phyloP scores from a whole-genome alignment of 2,888 invertebrate species.

The Torymus auratus region DNA sequence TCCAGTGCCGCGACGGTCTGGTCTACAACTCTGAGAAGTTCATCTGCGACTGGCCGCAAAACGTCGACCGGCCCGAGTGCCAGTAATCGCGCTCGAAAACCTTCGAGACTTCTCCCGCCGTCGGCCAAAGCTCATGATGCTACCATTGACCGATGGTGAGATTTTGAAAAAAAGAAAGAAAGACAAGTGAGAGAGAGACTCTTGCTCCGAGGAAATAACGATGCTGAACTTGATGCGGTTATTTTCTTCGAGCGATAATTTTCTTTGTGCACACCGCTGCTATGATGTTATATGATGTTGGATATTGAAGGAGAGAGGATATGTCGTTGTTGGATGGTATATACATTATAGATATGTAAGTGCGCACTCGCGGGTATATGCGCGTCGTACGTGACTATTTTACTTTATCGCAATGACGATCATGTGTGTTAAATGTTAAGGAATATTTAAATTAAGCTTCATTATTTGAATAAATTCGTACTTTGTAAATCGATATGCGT shows the following conservation, averaged over 20 bases:
- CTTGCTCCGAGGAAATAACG: slow-evolving; percentile 28
- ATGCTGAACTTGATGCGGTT: not conserved
- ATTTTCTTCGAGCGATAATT: slow-evolving; percentile 11
- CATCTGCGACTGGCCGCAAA: slow-evolving; percentile 90
- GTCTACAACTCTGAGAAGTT: slow-evolving; percentile 84
- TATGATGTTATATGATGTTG: no score
- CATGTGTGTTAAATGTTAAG: slow-evolving; percentile 16
- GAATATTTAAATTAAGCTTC: slow-evolving; percentile 30
- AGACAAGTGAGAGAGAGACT: slow-evolving; percentile 11
- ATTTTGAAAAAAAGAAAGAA: not conserved
- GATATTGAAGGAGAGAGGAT: no score
- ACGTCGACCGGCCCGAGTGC: slow-evolving; percentile 83
- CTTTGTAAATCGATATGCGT: not conserved
- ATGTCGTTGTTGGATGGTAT: no score
- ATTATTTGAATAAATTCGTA: slow-evolving; percentile 28
- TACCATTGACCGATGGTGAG: not conserved
- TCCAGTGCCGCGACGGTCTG: slow-evolving; percentile 85
- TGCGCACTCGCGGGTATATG: no score
- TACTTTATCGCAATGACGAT: not conserved
- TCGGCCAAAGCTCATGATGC: not conserved
- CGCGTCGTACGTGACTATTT: no score
- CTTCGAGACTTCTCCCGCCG: not conserved
- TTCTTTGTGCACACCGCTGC: no score
- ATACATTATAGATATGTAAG: no score
- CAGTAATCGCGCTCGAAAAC: slow-evolving; percentile 61